These are phyloP conservation scores for Drosophila kurseongensis DNA, from an alignment of 1,140 invertebrate species.

Conservation along the genomic window DNA sequence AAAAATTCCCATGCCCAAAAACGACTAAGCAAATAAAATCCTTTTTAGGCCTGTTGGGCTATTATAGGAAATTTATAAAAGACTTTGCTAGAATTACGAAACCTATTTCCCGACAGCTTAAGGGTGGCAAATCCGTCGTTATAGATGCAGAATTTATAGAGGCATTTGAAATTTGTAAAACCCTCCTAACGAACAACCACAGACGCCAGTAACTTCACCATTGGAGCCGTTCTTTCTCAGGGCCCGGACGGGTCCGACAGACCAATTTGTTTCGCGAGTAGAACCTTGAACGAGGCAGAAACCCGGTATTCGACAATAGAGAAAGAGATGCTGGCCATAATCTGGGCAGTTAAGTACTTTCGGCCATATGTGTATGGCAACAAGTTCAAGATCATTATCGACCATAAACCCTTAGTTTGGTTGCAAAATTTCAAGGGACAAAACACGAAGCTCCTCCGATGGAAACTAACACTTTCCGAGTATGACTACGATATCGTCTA, in stretches of 20 bases:
- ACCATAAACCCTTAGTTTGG: background rate
- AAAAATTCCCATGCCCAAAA: constrained; percentile 6
- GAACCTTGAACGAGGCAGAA: background rate
- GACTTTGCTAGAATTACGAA: background rate
- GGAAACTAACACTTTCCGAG: background rate
- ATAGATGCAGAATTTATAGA: background rate
- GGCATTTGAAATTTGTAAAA: background rate
- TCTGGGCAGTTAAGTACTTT: background rate
- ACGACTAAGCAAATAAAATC: constrained; percentile 13
- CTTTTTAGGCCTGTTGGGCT: background rate
- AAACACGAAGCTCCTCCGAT: background rate
- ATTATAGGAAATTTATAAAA: constrained; percentile 17
- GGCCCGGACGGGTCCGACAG: background rate
- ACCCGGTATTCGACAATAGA: background rate
- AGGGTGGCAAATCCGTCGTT: background rate
- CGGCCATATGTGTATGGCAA: background rate
- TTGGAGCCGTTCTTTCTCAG: background rate
- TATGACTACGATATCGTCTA: background rate
- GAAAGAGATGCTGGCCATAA: background rate
- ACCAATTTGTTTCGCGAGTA: too few relatives aligned
- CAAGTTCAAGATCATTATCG: background rate
- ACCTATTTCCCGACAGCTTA: background rate
- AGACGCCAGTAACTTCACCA: background rate
- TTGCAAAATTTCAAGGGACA: background rate
- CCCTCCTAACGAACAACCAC: background rate